A percentile compares a stretch with the other conserved stretches of the same genome.
Conservation (phyloP, 2,797 vertebrate species). For the Pseudomugil gertrudae region DNA sequence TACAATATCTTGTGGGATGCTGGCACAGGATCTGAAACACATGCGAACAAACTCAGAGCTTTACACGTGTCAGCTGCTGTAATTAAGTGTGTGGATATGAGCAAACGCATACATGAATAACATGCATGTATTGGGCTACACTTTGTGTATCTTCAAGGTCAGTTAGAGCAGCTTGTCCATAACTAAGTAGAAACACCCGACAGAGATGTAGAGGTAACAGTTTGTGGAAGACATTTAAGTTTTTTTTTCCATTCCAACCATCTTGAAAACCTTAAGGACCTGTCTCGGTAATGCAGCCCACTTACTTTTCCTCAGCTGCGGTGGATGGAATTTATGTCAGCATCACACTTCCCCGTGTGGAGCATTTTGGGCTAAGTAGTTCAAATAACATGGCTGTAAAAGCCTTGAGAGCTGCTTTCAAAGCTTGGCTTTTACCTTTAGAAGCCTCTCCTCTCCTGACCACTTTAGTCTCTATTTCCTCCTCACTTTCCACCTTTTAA, state of each 20-base stretch:
- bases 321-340: constrained; percentile 59
- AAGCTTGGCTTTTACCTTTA: constrained; percentile 63
- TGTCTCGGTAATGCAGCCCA: constrained; percentile 63
- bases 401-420: constrained; percentile 70
- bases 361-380: constrained; percentile 74
- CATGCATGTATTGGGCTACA: constrained; percentile 26
- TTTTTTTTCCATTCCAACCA: constrained; percentile 44
- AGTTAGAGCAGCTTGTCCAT: constrained; percentile 17
- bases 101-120: constrained; percentile 58
- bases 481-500: constrained; percentile 67
- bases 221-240: constrained; percentile 39
- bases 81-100: constrained; percentile 33
- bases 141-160: constrained; percentile 67
- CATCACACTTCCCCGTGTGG: constrained; percentile 36
- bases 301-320: constrained; percentile 54
- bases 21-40: constrained; percentile 12
- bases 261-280: constrained; percentile 67
- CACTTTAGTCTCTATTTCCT: constrained; percentile 73
- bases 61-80: constrained; percentile 27
- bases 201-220: constrained; percentile 21
- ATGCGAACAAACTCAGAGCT: constrained; percentile 29
- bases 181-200: neutral
- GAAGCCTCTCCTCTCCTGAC: constrained; percentile 60
- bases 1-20: constrained; percentile 39
- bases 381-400: constrained; percentile 70